Evolutionary conservation across 2,113 vertebrate genomes (phyloP), one percentile per base, ranked within the genome.

Genomic region (Gambusia holbrooki): DNA sequence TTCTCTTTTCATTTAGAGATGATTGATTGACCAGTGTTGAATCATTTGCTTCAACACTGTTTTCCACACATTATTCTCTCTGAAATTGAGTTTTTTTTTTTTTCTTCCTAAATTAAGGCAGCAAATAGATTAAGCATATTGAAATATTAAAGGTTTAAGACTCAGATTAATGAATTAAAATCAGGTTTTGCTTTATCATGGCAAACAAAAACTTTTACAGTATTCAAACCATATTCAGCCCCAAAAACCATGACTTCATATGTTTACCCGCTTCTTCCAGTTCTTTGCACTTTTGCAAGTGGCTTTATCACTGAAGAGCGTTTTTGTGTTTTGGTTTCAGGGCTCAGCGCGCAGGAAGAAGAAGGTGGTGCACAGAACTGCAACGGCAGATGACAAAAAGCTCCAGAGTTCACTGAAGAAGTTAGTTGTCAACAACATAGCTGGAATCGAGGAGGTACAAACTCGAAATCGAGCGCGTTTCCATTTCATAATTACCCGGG

Each of bases 301-400:
- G 8, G 8, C 9, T n/a, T n/a, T 58, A 58, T 58, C 51, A 9
- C 10, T 58, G 25, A 58, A 58, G 51, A n/a, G 9, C 25, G n/a
- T 66, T 37, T 37, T 37, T 37, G 63, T 66, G 33, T 37, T n/a
- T 12, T 66, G 33, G 19, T 37, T 35, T 22, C 32, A 65, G 63
- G 63, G 63, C 17, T 65, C 32, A 25, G 97, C 97, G 68, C 97
- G 97, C 88, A 96, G 98, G 95, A 99, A 99, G 98, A 99, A 98
- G 97, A 99, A 99, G 97, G 97, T 99, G 76, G 97, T 99, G 28
- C 97, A 98, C 79, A 96, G 97, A 95, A 99, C 98, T 72, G 97
- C 97, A 61, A 97, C 97, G 9, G 97, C 97, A 86, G 98, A 99
- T 92, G 98, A 99, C 84, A 99, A 99, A 87, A 99, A 99, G 84